Base-by-base conservation (phyloP, 1,140 invertebrate species). In the Ephestia elutella region DNA sequence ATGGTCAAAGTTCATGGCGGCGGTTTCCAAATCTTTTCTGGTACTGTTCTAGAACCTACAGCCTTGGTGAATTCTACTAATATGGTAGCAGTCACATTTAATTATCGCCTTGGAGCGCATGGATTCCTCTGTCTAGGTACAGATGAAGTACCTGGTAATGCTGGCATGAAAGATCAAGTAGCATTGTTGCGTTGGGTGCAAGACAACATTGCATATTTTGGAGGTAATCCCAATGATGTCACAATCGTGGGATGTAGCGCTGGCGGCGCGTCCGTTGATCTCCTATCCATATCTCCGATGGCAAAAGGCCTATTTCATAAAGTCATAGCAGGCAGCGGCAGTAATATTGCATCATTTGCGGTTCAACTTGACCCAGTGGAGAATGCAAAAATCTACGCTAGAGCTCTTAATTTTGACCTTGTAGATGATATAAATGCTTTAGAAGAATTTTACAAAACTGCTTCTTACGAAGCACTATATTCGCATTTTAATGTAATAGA, bases 151-250 rank as follows among this genome's bases (percentile, higher is more conserved):
- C 73, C 73, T 0, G 73, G 73, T 19, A 75, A 75, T 56, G 73
- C 73, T 9, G 73, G 73, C 8, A 65, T 75, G 68, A 75, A 75
- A 60, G 73, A 75, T 38, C 68, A 71, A 57, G 66, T 75, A 15
- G 68, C 68, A 1, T 13, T 65, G 0, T 30, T 75, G 3, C 63
- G 61, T 5, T 75, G 71, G 71, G 66, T 74, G 7, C 49, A 64
- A 17, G 19, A 63, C 32, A 70, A 72, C 48, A 72, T 72, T 20
- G 64, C 49, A 4, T 71, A 65, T 49, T 83, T 81, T 54, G 76
- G 80, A 11, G 80, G 80, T 2, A 70, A 78, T 55, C 73, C 78
- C 0, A 49, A 80, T 49, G 71, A 83, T n/a, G 66, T 83, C 7
- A 78, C 78, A 9, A 56, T 83, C 15, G 62, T 59, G 3, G 76